Evolutionary conservation across 2,797 vertebrate species (phyloP).

Genomic region (Megalops cyprinoides): DNA sequence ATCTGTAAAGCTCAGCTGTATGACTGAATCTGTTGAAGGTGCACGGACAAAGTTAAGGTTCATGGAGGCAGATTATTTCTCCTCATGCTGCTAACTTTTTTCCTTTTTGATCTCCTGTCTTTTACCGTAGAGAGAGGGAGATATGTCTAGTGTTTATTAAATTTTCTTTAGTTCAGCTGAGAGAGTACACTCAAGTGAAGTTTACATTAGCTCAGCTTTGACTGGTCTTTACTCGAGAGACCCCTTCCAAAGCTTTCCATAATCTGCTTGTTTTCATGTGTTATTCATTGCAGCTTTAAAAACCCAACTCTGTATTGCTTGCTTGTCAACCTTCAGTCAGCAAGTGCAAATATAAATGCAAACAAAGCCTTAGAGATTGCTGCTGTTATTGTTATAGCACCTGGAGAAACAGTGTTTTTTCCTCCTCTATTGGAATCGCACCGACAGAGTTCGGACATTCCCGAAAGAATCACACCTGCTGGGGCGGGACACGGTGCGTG

Average conservation of each 20-base stretch:
- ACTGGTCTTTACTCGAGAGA: no score
- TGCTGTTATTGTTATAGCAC: background rate
- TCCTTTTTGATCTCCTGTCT: background rate
- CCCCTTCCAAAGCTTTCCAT: no score
- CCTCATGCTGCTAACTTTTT: background rate
- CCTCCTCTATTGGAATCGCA: background rate
- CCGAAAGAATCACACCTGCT: constrained; percentile 68
- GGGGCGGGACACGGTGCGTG: constrained; percentile 74
- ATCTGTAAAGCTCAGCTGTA: background rate
- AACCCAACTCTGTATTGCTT: no score
- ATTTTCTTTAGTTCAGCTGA: background rate
- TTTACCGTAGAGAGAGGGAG: no score
- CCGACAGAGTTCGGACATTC: constrained; percentile 72
- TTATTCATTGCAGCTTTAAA: no score
- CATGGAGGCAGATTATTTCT: background rate
- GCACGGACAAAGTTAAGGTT: background rate
- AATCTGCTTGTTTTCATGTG: no score
- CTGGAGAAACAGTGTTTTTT: background rate
- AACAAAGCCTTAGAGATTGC: no score
- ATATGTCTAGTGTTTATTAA: background rate
- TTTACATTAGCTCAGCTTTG: no score
- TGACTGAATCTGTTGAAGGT: background rate
- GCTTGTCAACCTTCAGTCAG: background rate
- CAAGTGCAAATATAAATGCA: no score
- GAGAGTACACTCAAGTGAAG: no score